These are phyloP conservation scores for Hydraecia micacea DNA, from an alignment of 2,888 invertebrate genomes.

Conservation along the genomic window DNA sequence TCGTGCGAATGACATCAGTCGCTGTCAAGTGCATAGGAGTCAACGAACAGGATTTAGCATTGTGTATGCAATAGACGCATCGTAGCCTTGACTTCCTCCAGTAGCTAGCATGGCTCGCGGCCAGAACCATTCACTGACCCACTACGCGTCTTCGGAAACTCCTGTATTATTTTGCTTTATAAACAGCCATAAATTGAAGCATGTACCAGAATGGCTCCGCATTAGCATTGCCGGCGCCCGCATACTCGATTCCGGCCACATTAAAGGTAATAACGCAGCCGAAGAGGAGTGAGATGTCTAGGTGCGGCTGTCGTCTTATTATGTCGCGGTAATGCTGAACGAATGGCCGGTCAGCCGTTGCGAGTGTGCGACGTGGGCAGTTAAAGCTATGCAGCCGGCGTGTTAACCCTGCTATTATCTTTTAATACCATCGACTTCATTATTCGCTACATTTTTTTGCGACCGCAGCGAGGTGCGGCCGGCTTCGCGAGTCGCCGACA, in stretches of 20 bases:
- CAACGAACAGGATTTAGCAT: constrained; percentile 87
- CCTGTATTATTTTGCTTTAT: constrained; percentile 70
- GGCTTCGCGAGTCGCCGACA: constrained; percentile 84
- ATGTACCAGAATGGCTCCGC: constrained; percentile 40
- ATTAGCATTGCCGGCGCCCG: constrained; percentile 56
- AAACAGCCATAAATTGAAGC: constrained; percentile 50
- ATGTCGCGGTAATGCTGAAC: constrained; percentile 68
- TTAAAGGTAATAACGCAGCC: constrained; percentile 55
- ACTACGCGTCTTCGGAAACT: constrained; percentile 77
- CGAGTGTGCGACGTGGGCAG: constrained; percentile 72
- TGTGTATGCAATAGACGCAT: constrained; percentile 85
- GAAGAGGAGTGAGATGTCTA: constrained; percentile 62
- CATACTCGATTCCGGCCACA: constrained; percentile 49
- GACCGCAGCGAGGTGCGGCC: constrained; percentile 84
- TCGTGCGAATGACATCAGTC: constrained; percentile 87
- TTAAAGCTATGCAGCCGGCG: constrained; percentile 81
- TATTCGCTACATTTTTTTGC: constrained; percentile 89
- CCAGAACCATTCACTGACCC: constrained; percentile 87
- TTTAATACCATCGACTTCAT: constrained; percentile 89
- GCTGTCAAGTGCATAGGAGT: constrained; percentile 88
- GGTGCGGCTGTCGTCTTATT: constrained; percentile 63
- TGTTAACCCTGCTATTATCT: constrained; percentile 87
- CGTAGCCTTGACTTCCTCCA: constrained; percentile 86
- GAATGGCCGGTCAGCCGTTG: constrained; percentile 65
- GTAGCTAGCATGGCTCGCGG: constrained; percentile 79